These are phyloP conservation scores for Cyphomyrus plagiostoma DNA, from an alignment of 2,113 vertebrate genomes.

Conservation along the genomic window DNA sequence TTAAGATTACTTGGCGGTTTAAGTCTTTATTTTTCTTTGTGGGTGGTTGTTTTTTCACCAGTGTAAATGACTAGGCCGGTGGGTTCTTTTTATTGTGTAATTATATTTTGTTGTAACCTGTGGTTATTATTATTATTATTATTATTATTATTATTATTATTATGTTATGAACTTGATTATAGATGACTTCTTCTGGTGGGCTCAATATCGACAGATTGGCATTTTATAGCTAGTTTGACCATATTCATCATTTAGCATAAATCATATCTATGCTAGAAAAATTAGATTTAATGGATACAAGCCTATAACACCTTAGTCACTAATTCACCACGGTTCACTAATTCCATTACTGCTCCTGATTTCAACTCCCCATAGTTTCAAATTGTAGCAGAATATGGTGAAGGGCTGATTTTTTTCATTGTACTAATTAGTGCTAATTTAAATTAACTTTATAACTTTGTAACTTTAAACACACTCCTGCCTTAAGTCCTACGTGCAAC, in stretches of 20 bases:
- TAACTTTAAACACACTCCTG: background rate
- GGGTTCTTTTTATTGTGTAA: background rate
- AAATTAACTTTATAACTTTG: background rate
- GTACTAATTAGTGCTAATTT: background rate
- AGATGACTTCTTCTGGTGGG: background rate
- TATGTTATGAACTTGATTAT: background rate
- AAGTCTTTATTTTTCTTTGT: background rate
- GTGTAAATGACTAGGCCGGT: background rate
- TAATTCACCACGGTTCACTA: background rate
- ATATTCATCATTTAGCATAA: background rate
- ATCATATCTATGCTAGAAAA: background rate
- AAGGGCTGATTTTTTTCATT: background rate
- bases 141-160: background rate
- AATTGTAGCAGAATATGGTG: background rate
- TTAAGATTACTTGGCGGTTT: background rate
- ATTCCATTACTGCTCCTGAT: background rate
- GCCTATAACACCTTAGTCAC: background rate
- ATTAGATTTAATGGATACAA: background rate
- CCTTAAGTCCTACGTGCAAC: background rate
- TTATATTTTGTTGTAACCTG: background rate
- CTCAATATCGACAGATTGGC: background rate
- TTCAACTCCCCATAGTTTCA: background rate
- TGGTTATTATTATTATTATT: background rate
- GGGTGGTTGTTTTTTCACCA: background rate
- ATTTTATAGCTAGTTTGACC: background rate